Base-by-base conservation (phyloP, 2,888 invertebrate species). In the Amphipyra berbera region DNA sequence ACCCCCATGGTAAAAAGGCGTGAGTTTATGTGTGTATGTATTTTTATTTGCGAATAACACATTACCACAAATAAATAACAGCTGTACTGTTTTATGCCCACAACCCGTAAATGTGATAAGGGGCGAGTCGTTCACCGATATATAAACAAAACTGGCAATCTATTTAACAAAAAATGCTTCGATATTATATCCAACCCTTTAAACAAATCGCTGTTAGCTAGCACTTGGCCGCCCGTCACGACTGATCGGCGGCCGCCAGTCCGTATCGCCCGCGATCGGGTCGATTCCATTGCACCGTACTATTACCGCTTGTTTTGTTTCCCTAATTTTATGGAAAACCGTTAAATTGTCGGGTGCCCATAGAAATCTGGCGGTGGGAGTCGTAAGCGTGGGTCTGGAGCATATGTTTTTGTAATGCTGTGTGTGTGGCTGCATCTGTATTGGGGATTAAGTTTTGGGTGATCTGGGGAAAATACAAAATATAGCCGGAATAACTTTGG, bases 201-300 rank as follows among this genome's bases (percentile, higher is more conserved):
- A n/a, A 64, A 35, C 38, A 49, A 50, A 49, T 49, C 35, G 38
- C 48, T 15, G 14, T 33, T 55, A 33, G 58, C 44, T 52, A n/a
- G 14, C 47, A 54, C 41, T 21, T 53, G 38, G n/a, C 48, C 44
- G 52, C 54, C 56, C 76, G 88, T 87, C 84, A 88, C 88, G 85
- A 83, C 33, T 83, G 85, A 87, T 88, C 82, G 84, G 76, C 61
- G 73, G 76, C 79, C 87, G 79, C 72, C 72, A 79, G 77, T 73
- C 85, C 89, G 88, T 88, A 82, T 85, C 88, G 85, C 79, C 81
- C 53, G 78, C 82, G 86, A 85, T 87, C 73, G 76, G 83, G 84
- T 83, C 76, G 79, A 81, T 76, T 69, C 82, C 79, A 83, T 78
- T 83, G 81, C 79, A 73, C 78, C 76, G 74, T 68, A 67, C 73